Evolutionary conservation across 2,797 vertebrate genomes (phyloP).

Genomic region (Tragopan temminckii): DNA sequence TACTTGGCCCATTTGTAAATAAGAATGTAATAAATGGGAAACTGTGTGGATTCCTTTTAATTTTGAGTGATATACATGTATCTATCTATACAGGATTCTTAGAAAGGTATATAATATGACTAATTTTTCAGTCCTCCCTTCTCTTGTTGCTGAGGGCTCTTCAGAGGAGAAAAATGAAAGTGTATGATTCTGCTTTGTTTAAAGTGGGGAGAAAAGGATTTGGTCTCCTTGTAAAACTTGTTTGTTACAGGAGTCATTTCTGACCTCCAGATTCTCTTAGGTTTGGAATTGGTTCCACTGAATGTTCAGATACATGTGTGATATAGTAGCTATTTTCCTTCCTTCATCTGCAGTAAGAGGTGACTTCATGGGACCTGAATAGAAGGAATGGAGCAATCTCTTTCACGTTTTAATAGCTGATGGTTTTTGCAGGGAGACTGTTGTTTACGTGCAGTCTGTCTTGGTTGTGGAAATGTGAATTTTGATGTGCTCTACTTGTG

Average conservation of each 20-base stretch:
- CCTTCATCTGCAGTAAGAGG: background rate
- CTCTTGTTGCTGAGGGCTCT: accelerated
- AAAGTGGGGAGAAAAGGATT: background rate
- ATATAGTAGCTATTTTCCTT: background rate
- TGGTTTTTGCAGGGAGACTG: background rate
- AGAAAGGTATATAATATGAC: background rate
- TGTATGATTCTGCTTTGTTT: background rate
- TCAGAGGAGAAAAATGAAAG: background rate
- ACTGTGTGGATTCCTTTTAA: background rate
- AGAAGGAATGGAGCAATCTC: background rate
- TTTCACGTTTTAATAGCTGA: background rate
- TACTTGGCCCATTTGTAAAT: conserved; percentile 19
- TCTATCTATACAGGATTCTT: background rate
- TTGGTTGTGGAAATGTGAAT: background rate
- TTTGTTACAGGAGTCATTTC: background rate
- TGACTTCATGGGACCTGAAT: background rate
- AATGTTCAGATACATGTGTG: background rate
- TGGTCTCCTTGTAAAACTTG: background rate
- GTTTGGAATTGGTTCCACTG: background rate
- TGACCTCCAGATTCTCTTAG: background rate
- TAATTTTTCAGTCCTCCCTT: background rate
- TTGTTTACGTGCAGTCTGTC: background rate
- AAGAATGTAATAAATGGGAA: background rate
- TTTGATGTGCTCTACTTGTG: background rate
- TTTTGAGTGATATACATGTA: background rate